Conservation (phyloP, 2,888 invertebrate genomes). For the Scaptomyza polygonia region DNA sequence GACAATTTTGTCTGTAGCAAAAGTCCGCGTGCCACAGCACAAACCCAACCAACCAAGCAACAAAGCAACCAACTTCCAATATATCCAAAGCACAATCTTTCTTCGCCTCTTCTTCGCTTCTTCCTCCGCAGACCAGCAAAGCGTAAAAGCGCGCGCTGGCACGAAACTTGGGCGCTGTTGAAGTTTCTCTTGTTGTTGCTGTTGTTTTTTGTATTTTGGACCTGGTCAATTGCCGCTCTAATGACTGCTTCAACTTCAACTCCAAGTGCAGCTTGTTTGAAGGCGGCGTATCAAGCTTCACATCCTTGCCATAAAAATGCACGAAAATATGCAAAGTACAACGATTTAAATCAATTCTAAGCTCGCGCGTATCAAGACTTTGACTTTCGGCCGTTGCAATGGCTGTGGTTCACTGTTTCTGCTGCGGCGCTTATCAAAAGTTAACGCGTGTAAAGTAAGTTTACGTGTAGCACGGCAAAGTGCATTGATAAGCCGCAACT, state of each 20-base stretch:
- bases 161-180: slow-evolving; percentile 38
- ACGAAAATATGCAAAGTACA: slow-evolving; percentile 70
- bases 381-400: slow-evolving; percentile 28
- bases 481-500: slow-evolving; percentile 67
- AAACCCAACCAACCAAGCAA: slow-evolving; percentile 7
- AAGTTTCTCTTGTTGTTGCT: slow-evolving; percentile 10
- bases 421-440: slow-evolving; percentile 52
- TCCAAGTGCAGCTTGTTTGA: slow-evolving; percentile 6
- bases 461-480: slow-evolving; percentile 78
- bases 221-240: slow-evolving; percentile 64
- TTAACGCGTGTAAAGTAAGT: slow-evolving; percentile 78
- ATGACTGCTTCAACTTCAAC: slow-evolving; percentile 58
- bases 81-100: slow-evolving; percentile 7
- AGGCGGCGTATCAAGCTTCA: slow-evolving; percentile 35
- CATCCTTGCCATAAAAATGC: slow-evolving; percentile 59
- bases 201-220: neutral
- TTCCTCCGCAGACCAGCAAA: slow-evolving; percentile 38
- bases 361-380: slow-evolving; percentile 42
- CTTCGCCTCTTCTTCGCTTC: neutral
- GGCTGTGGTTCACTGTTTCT: neutral
- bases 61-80: slow-evolving; percentile 2
- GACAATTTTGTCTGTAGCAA: slow-evolving; percentile 83
- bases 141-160: slow-evolving; percentile 67
- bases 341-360: slow-evolving; percentile 76
- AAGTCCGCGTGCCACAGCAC: slow-evolving; percentile 71